Evolutionary conservation across 2,113 vertebrate species (phyloP), one percentile per base, ranked within the genome.

Genomic region (Petroica traversi): DNA sequence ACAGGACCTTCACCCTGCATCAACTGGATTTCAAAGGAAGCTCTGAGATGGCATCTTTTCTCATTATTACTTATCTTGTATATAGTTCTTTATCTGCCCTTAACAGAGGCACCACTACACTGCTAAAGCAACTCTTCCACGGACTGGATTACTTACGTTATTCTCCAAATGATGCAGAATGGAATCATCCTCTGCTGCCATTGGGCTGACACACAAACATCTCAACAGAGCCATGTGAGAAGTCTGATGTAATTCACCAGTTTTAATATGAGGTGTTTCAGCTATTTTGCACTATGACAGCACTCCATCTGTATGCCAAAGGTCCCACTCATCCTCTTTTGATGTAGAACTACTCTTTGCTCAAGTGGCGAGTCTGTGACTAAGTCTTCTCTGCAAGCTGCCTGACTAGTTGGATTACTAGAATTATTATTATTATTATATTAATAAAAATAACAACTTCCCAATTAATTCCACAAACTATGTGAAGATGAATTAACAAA

Each of bases 371-470:
- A 88, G 59, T 36, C 33, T 62, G 41, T 88, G 67, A 92, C 85
- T 87, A 69, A 26, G 23, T 40, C 79, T 58, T 55, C 72, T 71
- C 68, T 67, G 11, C 48, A 89, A 74, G 46, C 8, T 48, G 59
- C 36, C 76, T 0, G 0, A 73, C 89, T 41, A 45, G 79, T n/a
- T 67, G 18, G n/a, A 51, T 78, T 36, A 73, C 77, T 80, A 61
- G 40, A 95, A 86, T 69, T 69, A 66, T 52, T 83, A 55, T 52
- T 83, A 55, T 66, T 79, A 84, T 71, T 69, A 69, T 41, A 75
- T 29, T 34, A 85, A 24, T 41, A 59, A 76, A 74, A 92, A 57
- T 4, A 77, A 52, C 3, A 0, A 83, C 34, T 79, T 86, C 46
- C 45, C 29, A 67, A 68, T 75, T 77, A 33, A 67, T 79, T 52